Evolutionary conservation across 2,797 vertebrate genomes (phyloP).

Genomic region (Channa striata): DNA sequence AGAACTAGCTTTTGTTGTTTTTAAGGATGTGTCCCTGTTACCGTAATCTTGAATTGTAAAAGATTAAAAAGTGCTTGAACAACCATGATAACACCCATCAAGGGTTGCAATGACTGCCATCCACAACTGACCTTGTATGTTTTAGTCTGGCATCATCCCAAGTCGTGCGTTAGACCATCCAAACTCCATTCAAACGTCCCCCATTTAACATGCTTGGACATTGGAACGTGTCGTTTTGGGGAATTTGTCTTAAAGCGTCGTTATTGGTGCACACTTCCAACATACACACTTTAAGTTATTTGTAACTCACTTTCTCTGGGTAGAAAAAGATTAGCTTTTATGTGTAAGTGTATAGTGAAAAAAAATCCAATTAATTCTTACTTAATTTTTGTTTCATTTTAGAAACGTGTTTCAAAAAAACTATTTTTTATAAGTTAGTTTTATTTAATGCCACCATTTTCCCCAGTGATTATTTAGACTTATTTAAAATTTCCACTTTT

Average conservation of each 20-base stretch:
- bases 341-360: neutral
- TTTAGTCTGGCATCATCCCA: slow-evolving; percentile 21
- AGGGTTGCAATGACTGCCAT: slow-evolving; percentile 5
- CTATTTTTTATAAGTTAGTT: neutral
- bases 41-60: slow-evolving; percentile 7
- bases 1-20: slow-evolving; percentile 9
- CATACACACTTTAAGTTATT: too few species aligned
- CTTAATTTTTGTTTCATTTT: too few species aligned
- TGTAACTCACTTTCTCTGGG: neutral
- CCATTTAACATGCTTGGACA: neutral
- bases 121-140: slow-evolving; percentile 10
- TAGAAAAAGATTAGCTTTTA: neutral
- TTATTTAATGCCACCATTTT: neutral
- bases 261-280: too few species aligned
- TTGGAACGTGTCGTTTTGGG: neutral
- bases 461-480: neutral
- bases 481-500: neutral
- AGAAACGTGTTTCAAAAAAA: too few species aligned
- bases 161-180: slow-evolving; percentile 17
- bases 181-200: slow-evolving; percentile 51
- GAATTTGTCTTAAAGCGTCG: neutral
- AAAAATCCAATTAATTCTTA: too few species aligned
- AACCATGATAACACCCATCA: slow-evolving; percentile 32
- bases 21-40: slow-evolving; percentile 37
- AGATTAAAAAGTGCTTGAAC: slow-evolving; percentile 58